Percentiles rank a stretch among this genome's conserved stretches.
These are phyloP conservation scores for Aythya baeri DNA, from an alignment of 2,113 vertebrate genomes.

Conservation along the genomic window DNA sequence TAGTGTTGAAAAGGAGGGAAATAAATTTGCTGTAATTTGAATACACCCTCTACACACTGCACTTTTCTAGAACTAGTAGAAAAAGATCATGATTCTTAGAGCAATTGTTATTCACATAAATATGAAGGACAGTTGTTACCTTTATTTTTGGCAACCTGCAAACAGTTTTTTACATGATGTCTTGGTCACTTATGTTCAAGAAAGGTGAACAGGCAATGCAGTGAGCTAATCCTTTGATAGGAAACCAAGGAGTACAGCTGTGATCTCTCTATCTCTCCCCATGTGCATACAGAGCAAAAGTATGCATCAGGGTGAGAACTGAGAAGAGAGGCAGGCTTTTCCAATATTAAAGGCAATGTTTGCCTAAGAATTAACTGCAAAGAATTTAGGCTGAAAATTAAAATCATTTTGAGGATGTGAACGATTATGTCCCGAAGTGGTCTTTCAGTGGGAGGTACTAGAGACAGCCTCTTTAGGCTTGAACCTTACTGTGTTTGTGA, in stretches of 20 bases:
- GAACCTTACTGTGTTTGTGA: background rate
- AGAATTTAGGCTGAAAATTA: background rate
- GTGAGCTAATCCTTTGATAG: background rate
- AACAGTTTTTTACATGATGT: background rate
- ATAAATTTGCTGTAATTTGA: conserved; percentile 23
- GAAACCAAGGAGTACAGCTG: background rate
- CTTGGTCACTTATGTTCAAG: background rate
- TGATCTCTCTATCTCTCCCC: background rate
- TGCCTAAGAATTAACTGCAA: background rate
- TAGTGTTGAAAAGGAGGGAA: background rate
- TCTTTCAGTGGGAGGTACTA: background rate
- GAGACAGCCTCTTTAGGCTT: background rate
- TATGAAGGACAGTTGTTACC: background rate
- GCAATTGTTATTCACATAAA: background rate
- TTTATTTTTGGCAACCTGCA: background rate
- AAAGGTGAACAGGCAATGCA: background rate
- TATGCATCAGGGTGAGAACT: background rate
- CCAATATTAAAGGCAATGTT: background rate
- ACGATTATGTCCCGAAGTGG: background rate
- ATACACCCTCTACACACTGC: background rate
- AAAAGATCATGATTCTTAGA: background rate
- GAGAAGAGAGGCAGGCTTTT: background rate
- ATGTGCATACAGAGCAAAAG: background rate
- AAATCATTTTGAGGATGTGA: background rate
- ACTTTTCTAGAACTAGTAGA: conserved; percentile 12